Conservation (phyloP, 2,113 vertebrate genomes). For the Periophthalmus modestus region DNA sequence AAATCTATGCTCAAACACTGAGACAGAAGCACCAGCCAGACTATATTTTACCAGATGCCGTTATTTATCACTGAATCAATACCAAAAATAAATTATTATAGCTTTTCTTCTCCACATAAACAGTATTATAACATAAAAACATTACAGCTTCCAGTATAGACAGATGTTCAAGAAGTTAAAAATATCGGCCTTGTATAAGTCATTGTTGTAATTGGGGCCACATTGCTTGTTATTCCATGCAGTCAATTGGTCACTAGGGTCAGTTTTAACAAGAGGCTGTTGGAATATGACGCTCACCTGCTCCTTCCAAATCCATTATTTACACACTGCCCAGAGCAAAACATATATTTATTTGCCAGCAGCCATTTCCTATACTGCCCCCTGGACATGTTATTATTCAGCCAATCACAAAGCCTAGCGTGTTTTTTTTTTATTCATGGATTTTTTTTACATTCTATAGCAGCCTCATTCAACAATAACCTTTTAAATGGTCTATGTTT, state of each 20-base stretch:
- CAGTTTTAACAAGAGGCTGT: constrained; percentile 38
- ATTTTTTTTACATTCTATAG: constrained; percentile 22
- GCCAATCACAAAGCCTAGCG: constrained; percentile 59
- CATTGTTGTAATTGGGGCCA: constrained; percentile 1
- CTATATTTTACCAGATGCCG: not conserved
- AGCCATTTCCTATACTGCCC: constrained; percentile 58
- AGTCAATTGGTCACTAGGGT: constrained; percentile 20
- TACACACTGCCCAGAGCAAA: constrained; percentile 55
- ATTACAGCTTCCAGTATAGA: not conserved
- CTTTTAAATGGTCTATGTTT: constrained; percentile 63
- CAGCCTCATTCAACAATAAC: constrained; percentile 39
- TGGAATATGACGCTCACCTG: constrained; percentile 35
- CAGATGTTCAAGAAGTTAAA: not conserved
- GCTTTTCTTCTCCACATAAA: not conserved
- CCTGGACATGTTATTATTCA: constrained; percentile 69
- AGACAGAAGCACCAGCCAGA: not conserved
- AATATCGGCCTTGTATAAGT: not conserved
- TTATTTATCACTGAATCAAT: not conserved
- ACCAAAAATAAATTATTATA: not conserved
- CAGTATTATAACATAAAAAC: not conserved
- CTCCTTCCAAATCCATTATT: constrained; percentile 54
- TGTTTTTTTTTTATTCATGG: constrained; percentile 50
- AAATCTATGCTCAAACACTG: not conserved
- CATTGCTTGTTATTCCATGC: constrained; percentile 13
- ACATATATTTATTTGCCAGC: constrained; percentile 59